Evolutionary conservation across 2,113 vertebrate genomes (phyloP).

Genomic region (Triplophysa dalaica): DNA sequence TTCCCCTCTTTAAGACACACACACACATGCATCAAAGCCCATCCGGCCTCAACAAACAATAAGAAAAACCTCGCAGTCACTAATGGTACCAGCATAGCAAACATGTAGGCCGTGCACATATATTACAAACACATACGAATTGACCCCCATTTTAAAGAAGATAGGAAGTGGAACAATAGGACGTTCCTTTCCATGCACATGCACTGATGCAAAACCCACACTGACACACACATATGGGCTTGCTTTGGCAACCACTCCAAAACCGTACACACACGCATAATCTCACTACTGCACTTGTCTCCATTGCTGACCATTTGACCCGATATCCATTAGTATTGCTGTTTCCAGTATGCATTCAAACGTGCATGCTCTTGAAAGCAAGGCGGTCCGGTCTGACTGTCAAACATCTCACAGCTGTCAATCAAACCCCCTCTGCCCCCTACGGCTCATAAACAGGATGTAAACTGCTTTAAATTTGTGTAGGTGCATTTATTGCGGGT

Average conservation of each 20-base stretch:
- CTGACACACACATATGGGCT: conserved; percentile 24
- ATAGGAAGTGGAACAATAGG: conserved; percentile 47
- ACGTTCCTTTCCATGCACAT: conserved; percentile 20
- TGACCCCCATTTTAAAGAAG: conserved; percentile 38
- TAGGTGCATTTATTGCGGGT: conserved; percentile 51
- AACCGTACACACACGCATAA: conserved; percentile 3
- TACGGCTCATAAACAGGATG: conserved; percentile 68
- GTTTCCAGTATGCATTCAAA: conserved; percentile 13
- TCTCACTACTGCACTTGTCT: background rate
- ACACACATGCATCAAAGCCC: conserved; percentile 63
- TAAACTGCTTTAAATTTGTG: conserved; percentile 65
- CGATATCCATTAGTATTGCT: conserved; percentile 53
- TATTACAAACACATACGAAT: conserved; percentile 27
- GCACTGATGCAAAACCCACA: conserved; percentile 32
- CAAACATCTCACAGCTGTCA: conserved; percentile 56
- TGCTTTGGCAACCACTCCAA: conserved; percentile 27
- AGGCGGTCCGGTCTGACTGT: background rate
- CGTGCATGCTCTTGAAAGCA: background rate
- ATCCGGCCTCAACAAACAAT: conserved; percentile 65
- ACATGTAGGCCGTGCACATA: conserved; percentile 29
- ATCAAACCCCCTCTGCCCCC: conserved; percentile 63
- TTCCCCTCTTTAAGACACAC: conserved; percentile 43
- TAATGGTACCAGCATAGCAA: conserved; percentile 70
- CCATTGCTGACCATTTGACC: conserved; percentile 54
- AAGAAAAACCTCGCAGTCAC: conserved; percentile 67